These are phyloP conservation scores for Blastobasis adustella DNA, from an alignment of 2,888 invertebrate species.

Conservation along the genomic window DNA sequence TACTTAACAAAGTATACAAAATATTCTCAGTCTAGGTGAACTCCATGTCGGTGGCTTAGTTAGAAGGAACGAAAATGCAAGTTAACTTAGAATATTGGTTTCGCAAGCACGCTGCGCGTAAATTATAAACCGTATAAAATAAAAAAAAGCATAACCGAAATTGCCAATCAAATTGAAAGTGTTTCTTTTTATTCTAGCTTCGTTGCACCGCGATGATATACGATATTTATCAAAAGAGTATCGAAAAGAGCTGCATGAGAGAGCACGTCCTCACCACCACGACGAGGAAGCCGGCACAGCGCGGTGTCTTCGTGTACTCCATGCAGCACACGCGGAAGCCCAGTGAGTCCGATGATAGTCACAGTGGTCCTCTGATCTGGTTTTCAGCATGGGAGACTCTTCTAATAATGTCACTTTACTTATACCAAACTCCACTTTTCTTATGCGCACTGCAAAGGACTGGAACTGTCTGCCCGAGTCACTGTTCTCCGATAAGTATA, in stretches of 20 bases:
- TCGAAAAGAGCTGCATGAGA: conserved; percentile 54
- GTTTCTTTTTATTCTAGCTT: conserved; percentile 31
- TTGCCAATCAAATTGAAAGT: neutral
- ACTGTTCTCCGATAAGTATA: too few species aligned
- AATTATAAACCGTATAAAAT: neutral
- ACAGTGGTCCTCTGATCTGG: too few species aligned
- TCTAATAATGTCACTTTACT: too few species aligned
- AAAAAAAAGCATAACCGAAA: neutral
- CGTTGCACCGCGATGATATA: conserved; percentile 62
- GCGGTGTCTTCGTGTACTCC: conserved; percentile 51
- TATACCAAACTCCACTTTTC: too few species aligned
- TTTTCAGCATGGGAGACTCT: too few species aligned
- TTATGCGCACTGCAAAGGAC: too few species aligned
- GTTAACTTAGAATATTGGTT: neutral
- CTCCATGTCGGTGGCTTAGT: too few species aligned
- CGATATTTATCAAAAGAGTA: conserved; percentile 53
- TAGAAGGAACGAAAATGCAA: too few species aligned
- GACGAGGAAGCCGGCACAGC: conserved; percentile 40
- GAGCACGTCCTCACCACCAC: conserved; percentile 48
- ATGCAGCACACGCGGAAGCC: conserved; percentile 50
- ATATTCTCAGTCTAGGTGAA: neutral
- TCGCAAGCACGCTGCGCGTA: neutral
- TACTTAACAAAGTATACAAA: neutral
- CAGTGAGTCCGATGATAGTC: conserved; percentile 29
- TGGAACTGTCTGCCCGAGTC: too few species aligned